Percentiles rank a stretch among this genome's conserved stretches.
Conservation (phyloP, 2,113 vertebrate species). For the Catharus bicknelli region DNA sequence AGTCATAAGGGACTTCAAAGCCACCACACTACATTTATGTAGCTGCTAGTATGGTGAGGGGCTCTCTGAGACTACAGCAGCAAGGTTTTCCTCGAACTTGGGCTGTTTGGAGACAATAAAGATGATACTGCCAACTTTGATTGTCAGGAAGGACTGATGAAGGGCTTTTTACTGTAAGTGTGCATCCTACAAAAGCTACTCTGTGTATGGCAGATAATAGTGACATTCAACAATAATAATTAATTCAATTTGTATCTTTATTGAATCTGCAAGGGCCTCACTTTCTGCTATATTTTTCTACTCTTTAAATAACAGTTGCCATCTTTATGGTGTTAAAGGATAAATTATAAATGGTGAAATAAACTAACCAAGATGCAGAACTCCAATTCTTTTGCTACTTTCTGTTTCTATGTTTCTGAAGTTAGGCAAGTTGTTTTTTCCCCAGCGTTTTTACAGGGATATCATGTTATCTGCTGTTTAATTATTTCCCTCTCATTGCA, state of each 20-base stretch:
- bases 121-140: background rate
- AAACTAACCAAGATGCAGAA: background rate
- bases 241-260: background rate
- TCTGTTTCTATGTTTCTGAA: background rate
- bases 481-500: background rate
- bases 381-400: background rate
- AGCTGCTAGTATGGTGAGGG: background rate
- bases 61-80: background rate
- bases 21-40: accelerated
- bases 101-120: background rate
- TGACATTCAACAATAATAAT: background rate
- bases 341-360: background rate
- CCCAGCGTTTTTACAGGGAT: background rate
- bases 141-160: background rate
- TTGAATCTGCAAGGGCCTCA: background rate
- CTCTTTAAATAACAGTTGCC: background rate
- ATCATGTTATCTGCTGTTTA: background rate
- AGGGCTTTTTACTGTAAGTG: background rate
- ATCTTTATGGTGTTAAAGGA: background rate
- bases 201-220: background rate
- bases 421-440: background rate
- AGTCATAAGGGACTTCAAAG: background rate
- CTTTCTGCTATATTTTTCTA: background rate
- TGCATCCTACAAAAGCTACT: background rate
- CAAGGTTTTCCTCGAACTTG: background rate